A percentile compares a stretch with the other conserved stretches of the same genome.
phyloP scores from a whole-genome alignment of 2,797 vertebrate species.

The Galagoides demidoff region DNA sequence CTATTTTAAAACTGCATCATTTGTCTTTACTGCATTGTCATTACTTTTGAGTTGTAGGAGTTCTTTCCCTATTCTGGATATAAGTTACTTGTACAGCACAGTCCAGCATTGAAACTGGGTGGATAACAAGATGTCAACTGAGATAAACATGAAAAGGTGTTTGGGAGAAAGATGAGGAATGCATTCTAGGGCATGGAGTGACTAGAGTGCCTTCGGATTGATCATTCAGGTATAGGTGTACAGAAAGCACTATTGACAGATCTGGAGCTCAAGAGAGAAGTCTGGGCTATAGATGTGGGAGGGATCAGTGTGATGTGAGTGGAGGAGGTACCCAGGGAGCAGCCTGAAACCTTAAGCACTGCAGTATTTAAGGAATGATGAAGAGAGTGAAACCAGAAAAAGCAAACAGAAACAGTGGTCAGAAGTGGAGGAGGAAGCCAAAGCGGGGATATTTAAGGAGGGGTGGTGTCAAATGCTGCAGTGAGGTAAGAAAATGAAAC shows the following conservation, averaged over 20 bases:
- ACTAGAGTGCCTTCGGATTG: neutral
- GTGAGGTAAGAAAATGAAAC: neutral
- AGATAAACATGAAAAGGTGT: neutral
- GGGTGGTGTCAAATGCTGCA: neutral
- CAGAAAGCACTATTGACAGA: neutral
- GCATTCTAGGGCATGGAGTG: neutral
- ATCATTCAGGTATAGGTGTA: neutral
- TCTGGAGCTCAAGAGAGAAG: neutral
- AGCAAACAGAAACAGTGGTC: conserved; percentile 7
- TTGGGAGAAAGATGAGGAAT: neutral
- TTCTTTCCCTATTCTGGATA: neutral
- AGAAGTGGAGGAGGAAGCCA: neutral
- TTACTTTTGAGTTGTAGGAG: neutral
- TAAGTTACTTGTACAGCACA: neutral
- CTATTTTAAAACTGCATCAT: neutral
- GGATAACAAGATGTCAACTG: neutral
- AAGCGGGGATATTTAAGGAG: neutral
- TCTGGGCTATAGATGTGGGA: neutral
- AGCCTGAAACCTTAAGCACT: neutral
- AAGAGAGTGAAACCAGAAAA: neutral
- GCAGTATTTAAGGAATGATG: neutral
- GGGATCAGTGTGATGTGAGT: neutral
- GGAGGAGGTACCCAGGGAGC: neutral
- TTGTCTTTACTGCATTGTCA: neutral
- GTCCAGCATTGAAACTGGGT: neutral